Base-by-base conservation (phyloP, 1,140 invertebrate genomes). In the Hyphantria cunea region DNA sequence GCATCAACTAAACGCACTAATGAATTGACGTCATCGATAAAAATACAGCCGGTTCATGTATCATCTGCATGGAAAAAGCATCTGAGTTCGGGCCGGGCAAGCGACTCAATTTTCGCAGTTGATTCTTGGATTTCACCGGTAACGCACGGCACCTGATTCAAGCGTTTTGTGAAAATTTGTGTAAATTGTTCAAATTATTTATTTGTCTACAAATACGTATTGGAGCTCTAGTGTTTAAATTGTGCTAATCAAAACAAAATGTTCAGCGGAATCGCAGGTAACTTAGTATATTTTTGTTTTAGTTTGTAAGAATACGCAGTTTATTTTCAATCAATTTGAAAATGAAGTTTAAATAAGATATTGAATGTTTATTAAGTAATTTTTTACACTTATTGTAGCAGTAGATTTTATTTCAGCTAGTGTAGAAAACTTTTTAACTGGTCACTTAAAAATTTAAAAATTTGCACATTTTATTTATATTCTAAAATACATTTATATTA, bases 191-290 rank as follows among this genome's bases (percentile, higher is more conserved):
- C 44, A 42, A 64, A 48, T 9, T 34, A 58, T 58, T 45, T 39
- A 47, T 6, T 39, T 15, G 37, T 44, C 44, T 58, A 33, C 25
- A 44, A 47, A 48, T 32, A 14, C 13, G 48, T 48, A n/a, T n/a
- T 32, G 12, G n/a, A 45, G 42, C 31, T 47, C 48, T 31, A 58
- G 54, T 58, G 54, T 58, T 58, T 33, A 63, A 59, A 59, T 60
- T 62, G 73, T 76, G 68, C 37, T 55, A 48, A 60, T 68, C 47
- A 50, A 54, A 61, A 54, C 72, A 86, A 84, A 80, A 90, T 90
- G 87, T 90, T 90, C 77, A 88, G 84, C 70, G 80, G 83, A 80
- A 90, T 90, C 76, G 85, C 87, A 83, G 87, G 87, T 90, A 45
- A 78, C 74, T 45, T 42, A 25, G 17, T 25, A 25, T 25, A 25